Evolutionary conservation across 2,113 vertebrate species (phyloP).

Genomic region (Spea bombifrons): DNA sequence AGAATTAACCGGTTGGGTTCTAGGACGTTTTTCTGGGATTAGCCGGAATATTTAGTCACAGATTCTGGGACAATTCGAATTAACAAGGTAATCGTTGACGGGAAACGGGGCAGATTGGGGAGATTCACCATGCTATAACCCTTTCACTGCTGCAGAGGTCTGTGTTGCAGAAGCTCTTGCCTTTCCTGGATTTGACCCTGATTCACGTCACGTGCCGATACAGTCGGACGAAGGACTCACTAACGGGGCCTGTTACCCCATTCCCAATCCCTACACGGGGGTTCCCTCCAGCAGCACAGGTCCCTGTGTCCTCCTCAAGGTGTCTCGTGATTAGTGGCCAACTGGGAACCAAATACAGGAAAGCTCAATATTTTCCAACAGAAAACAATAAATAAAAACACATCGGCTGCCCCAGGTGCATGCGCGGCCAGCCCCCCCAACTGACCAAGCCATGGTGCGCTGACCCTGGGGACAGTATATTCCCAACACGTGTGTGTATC

Average conservation of each 20-base stretch:
- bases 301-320: not conserved
- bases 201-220: not conserved
- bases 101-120: not conserved
- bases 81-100: too few species aligned
- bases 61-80: too few species aligned
- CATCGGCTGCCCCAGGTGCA: too few species aligned
- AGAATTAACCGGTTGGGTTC: too few species aligned
- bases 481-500: constrained; percentile 26
- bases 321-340: too few species aligned
- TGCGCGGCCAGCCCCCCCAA: too few species aligned
- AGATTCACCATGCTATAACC: not conserved
- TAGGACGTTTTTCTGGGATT: too few species aligned
- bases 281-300: constrained; percentile 35
- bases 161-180: not conserved
- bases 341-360: too few species aligned
- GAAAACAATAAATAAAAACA: too few species aligned
- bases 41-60: too few species aligned
- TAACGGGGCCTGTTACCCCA: not conserved
- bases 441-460: constrained; percentile 1
- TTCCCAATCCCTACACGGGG: not conserved
- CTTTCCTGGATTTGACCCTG: not conserved
- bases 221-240: not conserved
- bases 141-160: not conserved
- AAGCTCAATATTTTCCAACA: too few species aligned
- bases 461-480: constrained; percentile 12